Evolutionary conservation across 1,140 invertebrate genomes (phyloP).

Genomic region (Nixonia krombeini): DNA sequence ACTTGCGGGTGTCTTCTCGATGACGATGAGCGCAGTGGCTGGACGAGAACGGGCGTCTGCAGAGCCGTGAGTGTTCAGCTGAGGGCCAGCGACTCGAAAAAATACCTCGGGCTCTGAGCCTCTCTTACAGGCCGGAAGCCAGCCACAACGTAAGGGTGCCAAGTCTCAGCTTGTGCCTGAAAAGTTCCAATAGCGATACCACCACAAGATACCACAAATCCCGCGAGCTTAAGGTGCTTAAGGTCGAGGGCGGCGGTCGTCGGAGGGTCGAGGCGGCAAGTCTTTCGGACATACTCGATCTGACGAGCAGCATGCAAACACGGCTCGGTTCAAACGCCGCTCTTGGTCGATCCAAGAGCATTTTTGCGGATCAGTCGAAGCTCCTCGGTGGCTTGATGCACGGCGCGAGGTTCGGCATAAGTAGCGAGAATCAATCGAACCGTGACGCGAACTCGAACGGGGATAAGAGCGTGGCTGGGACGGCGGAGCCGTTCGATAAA

Average conservation of each 20-base stretch:
- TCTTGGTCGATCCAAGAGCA: conserved; percentile 33
- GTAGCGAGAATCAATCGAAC: conserved; percentile 11
- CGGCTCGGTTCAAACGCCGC: conserved; percentile 28
- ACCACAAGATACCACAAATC: conserved; percentile 27
- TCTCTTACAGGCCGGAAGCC: conserved; percentile 58
- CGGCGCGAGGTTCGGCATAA: conserved; percentile 19
- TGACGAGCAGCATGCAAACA: conserved; percentile 14
- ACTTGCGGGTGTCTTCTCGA: conserved; percentile 17
- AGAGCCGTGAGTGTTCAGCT: conserved; percentile 3
- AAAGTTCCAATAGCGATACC: conserved; percentile 40
- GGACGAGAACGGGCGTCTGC: conserved; percentile 59
- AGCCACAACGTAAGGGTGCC: conserved; percentile 55
- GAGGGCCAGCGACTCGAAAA: conserved; percentile 33
- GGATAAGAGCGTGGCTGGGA: not conserved
- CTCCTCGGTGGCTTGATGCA: conserved; percentile 27
- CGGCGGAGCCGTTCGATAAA: not conserved
- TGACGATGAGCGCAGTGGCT: conserved; percentile 56
- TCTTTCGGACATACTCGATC: conserved; percentile 32
- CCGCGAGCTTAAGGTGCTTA: conserved; percentile 28
- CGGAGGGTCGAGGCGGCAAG: conserved; percentile 18
- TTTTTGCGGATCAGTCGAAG: conserved; percentile 25
- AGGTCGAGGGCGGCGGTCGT: conserved; percentile 30
- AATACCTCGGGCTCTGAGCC: conserved; percentile 36
- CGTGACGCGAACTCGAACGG: conserved; percentile 6
- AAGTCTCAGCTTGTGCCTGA: conserved; percentile 46